These are phyloP conservation scores for Diaprepes abbreviatus DNA, from an alignment of 2,888 invertebrate genomes.

Conservation along the genomic window DNA sequence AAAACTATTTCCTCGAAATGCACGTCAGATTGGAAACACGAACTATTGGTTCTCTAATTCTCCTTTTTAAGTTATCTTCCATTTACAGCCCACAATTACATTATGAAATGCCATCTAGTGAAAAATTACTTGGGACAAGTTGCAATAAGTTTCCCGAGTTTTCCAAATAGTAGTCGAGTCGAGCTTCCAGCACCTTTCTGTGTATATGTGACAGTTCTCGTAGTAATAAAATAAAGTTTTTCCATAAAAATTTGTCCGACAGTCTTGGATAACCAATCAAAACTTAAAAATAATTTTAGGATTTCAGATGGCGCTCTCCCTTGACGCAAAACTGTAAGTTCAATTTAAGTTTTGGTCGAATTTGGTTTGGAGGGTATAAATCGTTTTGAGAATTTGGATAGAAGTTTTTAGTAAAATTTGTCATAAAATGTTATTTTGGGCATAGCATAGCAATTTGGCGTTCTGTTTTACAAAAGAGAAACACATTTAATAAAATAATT, in stretches of 20 bases:
- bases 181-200: constrained; percentile 19
- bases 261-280: constrained; percentile 53
- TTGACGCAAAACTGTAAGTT: constrained; percentile 12
- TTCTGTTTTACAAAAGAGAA: no score
- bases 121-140: constrained; percentile 44
- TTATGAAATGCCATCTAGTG: constrained; percentile 39
- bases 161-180: constrained; percentile 31
- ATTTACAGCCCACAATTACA: constrained; percentile 43
- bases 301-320: constrained; percentile 7
- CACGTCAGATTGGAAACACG: constrained; percentile 10
- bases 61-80: constrained; percentile 42
- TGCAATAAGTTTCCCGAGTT: constrained; percentile 38
- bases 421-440: no score
- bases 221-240: constrained; percentile 48
- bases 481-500: no score
- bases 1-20: constrained; percentile 30
- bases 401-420: no score
- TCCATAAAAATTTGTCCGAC: constrained; percentile 46
- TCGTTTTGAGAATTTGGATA: no score
- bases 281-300: constrained; percentile 50
- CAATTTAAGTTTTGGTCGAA: constrained; percentile 10
- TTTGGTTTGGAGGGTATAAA: neutral
- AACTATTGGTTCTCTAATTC: constrained; percentile 28
- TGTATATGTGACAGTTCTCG: constrained; percentile 27
- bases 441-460: no score